Conservation (phyloP, 2,797 vertebrate genomes). For the Poeciliopsis gracilis region DNA sequence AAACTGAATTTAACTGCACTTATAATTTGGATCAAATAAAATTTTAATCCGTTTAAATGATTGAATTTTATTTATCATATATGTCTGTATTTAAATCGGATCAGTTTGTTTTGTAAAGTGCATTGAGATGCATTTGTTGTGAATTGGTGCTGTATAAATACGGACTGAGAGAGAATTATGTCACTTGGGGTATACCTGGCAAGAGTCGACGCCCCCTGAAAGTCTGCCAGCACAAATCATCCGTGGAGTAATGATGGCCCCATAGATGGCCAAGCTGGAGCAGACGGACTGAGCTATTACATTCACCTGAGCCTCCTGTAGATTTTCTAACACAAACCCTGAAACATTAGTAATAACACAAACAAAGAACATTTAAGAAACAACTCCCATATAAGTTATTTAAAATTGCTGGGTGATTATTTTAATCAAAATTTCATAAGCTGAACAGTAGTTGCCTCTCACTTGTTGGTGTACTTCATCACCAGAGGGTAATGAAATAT, state of each 20-base stretch:
- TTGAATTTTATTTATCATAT: background rate
- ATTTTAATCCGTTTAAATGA: background rate
- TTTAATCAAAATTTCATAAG: background rate
- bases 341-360: conserved; percentile 7
- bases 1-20: background rate
- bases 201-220: conserved; percentile 81
- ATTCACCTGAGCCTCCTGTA: conserved; percentile 78
- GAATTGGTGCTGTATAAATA: background rate
- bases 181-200: conserved; percentile 75
- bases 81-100: background rate
- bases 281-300: conserved; percentile 76
- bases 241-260: conserved; percentile 72
- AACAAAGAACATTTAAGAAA: background rate
- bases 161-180: background rate
- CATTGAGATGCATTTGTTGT: background rate
- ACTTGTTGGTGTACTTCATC: background rate
- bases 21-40: background rate
- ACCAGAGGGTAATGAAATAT: background rate
- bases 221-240: conserved; percentile 84
- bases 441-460: background rate
- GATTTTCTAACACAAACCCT: conserved; percentile 69
- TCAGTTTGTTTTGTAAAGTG: background rate
- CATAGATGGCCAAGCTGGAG: conserved; percentile 66
- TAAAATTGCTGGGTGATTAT: background rate
- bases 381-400: background rate